phyloP scores from a whole-genome alignment of 2,888 invertebrate genomes.

The Lepidocyrtoides sp. region DNA sequence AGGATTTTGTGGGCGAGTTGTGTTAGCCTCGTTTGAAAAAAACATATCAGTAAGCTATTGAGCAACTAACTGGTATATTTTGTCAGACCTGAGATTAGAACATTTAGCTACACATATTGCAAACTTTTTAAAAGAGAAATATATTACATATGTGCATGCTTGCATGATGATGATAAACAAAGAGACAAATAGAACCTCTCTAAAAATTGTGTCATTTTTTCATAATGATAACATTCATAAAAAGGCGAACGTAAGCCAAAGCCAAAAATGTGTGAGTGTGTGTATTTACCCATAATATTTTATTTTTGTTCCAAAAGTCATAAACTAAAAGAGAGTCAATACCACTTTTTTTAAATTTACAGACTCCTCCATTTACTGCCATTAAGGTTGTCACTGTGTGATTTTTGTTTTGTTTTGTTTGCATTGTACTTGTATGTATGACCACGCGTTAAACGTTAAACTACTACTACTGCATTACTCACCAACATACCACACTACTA shows the following conservation, averaged over 20 bases:
- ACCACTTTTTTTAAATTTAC: neutral
- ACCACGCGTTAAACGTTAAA: too few species aligned
- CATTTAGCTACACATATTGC: too few species aligned
- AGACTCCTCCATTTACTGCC: neutral
- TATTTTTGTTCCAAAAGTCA: neutral
- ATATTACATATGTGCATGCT: neutral
- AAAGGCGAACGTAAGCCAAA: too few species aligned
- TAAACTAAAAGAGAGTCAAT: neutral
- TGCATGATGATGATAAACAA: neutral
- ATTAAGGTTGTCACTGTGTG: neutral
- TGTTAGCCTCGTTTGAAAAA: neutral
- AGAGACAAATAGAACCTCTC: conserved; percentile 32
- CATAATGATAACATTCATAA: neutral
- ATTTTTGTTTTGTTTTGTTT: neutral
- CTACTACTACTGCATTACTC: too few species aligned
- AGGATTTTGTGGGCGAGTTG: conserved; percentile 23
- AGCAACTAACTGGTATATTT: too few species aligned
- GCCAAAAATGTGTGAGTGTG: too few species aligned
- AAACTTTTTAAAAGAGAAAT: too few species aligned
- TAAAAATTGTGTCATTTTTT: neutral
- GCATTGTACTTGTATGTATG: too few species aligned
- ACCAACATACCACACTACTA: neutral
- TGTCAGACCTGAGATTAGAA: too few species aligned
- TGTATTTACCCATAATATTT: too few species aligned
- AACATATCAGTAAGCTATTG: neutral